Evolutionary conservation across 2,797 vertebrate genomes (phyloP), one percentile per base, ranked within the genome.

Genomic region (Perodicticus potto): DNA sequence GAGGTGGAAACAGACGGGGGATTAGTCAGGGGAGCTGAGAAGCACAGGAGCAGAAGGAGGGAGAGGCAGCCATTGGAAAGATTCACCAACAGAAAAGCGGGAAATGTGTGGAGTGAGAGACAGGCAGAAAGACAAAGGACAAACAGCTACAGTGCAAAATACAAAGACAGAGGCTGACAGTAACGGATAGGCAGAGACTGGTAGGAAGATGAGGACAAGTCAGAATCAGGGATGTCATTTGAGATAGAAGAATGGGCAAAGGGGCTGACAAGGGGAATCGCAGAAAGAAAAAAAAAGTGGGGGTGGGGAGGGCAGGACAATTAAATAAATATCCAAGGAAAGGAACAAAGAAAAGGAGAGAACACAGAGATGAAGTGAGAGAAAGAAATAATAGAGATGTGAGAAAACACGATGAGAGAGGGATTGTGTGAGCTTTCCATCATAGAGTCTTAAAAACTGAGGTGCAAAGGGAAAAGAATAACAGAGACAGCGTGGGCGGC

Each of bases 51-150:
- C 29, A 55, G 74, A 45, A 93, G 59, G 37, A 23, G 0, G 86
- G 92, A 19, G 63, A 72, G 6, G 73, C 20, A 22, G 17, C 32
- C 89, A 10, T 9, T 20, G 25, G 59, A 49, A 72, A 96, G 73
- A 89, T 29, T 65, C 67, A 70, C 45, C 2, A 34, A 88, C 83
- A 67, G 81, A 93, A 37, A 78, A 87, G 70, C 8, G 25, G 81
- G 40, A 67, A 49, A 43, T 59, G 23, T 3, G 72, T 74, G 78
- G 80, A 85, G n/a, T 25, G 87, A 86, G 86, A 86, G 76, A 72
- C 49, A n/a, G 57, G 73, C 90, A 94, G 92, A 69, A 89, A 74
- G 81, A 93, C 88, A 94, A 96, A 92, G 83, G 59, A 91, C 93
- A 89, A 43, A 76, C n/a, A 76, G 86, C 81, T 76, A 23, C 55